These are phyloP conservation scores for Pseudocheirus occidentalis DNA, from an alignment of 2,797 vertebrate genomes.

Conservation along the genomic window DNA sequence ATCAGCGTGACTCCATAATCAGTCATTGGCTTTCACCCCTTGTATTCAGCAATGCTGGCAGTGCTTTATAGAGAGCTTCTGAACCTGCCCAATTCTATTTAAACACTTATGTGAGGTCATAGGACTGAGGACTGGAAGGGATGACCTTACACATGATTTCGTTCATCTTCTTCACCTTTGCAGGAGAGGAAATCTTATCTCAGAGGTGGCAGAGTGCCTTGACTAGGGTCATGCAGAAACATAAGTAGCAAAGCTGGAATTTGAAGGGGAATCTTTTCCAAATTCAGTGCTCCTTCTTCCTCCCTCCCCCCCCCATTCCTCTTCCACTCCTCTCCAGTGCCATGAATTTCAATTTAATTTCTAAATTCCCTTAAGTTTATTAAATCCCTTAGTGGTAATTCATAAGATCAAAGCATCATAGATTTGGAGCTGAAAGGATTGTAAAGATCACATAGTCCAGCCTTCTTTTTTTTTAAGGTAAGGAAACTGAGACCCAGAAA, in stretches of 20 bases:
- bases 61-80: neutral
- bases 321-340: neutral
- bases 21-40: neutral
- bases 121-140: neutral
- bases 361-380: conserved; percentile 81
- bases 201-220: neutral
- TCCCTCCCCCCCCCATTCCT: no score
- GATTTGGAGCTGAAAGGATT: neutral
- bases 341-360: conserved; percentile 81
- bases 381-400: conserved; percentile 80
- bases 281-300: neutral
- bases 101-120: neutral
- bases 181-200: neutral
- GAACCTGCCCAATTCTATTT: neutral
- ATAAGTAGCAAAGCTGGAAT: neutral
- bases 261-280: neutral
- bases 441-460: neutral
- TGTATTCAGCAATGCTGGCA: neutral
- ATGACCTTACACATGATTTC: neutral
- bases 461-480: neutral
- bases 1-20: neutral
- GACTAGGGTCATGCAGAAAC: neutral
- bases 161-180: neutral
- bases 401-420: neutral
- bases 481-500: neutral